Base-by-base conservation (phyloP, 2,888 invertebrate species). In the Nasonovia ribisnigri region DNA sequence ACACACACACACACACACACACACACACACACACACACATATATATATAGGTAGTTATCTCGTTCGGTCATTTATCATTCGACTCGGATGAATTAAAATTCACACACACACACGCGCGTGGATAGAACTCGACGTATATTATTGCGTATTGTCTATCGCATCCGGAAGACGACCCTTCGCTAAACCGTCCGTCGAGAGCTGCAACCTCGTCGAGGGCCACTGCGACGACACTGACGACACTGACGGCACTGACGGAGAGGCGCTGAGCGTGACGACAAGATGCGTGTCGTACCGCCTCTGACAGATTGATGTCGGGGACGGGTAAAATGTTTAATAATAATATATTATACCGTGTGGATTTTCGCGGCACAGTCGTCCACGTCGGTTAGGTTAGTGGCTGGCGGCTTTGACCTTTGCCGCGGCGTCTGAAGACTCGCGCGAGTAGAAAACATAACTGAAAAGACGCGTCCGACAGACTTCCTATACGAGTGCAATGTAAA, bases 1-100 rank as follows among this genome's bases (percentile, higher is more conserved):
- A 60, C 46, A 24, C 13, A 86, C n/a, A 48, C 3, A 88, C 86
- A 67, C 1, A 67, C 1, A 67, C 5, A 16, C 13, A n/a, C 29
- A 60, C 29, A n/a, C 13, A 29, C 29, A 29, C 29, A 60, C 29
- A 60, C 10, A 60, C 5, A 60, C 46, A 24, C 13, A 86, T 42
- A 48, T 88, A 36, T 51, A 13, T 51, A n/a, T 10, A 36, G 51
- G 88, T 51, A 88, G 29, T 46, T 67, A 46, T n/a, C 54, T 86
- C 91, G n/a, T 43, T 57, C 84, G 88, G 84, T 92, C 92, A 54
- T 92, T 92, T 88, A 88, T 92, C 88, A 92, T 88, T 92, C 29
- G 67, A 54, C 43, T 84, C 43, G 26, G 54, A 92, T n/a, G 88
- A 88, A 92, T 92, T 88, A 88, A 92, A 88, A 92, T 36, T 54